Percentiles rank a stretch among this genome's conserved stretches.
These are phyloP conservation scores for Neoitamus cyanurus DNA, from an alignment of 2,888 invertebrate species.

Conservation along the genomic window DNA sequence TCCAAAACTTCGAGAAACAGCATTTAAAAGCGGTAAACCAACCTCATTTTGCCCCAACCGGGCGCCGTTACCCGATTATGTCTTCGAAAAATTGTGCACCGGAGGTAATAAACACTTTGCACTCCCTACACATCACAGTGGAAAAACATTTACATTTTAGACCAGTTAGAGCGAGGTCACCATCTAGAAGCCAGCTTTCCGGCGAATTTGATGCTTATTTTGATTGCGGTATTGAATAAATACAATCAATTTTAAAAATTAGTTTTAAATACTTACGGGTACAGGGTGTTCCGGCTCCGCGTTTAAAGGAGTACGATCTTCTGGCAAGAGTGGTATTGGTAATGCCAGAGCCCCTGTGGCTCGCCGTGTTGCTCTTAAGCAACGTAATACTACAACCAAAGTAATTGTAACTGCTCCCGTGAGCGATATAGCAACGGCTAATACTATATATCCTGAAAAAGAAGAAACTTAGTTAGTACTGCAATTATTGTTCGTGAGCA, in stretches of 20 bases:
- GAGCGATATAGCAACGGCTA: constrained; percentile 61
- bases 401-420: constrained; percentile 61
- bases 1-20: neutral
- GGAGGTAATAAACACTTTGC: neutral
- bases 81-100: constrained; percentile 53
- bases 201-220: no score
- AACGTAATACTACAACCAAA: constrained; percentile 60
- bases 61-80: constrained; percentile 49
- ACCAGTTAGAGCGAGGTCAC: neutral
- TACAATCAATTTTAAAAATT: neutral
- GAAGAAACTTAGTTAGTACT: constrained; percentile 39
- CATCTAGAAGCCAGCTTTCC: neutral
- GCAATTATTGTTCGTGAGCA: neutral
- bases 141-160: neutral
- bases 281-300: constrained; percentile 67
- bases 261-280: constrained; percentile 63
- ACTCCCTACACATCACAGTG: neutral
- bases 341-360: constrained; percentile 64
- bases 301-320: constrained; percentile 64
- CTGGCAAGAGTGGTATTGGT: constrained; percentile 62
- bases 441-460: constrained; percentile 60
- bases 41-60: constrained; percentile 50
- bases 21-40: constrained; percentile 49
- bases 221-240: no score
- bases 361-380: constrained; percentile 58